Evolutionary conservation across 2,113 vertebrate genomes (phyloP).

Genomic region (Pheucticus melanocephalus): DNA sequence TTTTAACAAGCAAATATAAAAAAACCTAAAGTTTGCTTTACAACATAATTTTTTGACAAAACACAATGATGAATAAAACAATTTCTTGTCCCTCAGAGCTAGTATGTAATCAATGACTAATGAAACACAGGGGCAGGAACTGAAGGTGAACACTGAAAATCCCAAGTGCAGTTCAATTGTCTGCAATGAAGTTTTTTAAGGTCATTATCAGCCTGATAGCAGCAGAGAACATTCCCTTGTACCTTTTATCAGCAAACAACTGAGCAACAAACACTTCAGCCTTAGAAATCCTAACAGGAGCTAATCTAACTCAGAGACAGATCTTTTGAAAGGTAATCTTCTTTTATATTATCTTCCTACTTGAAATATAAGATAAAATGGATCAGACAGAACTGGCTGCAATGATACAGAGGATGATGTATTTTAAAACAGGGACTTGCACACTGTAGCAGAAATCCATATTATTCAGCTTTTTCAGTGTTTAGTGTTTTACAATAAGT

Average conservation of each 20-base stretch:
- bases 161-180: background rate
- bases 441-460: background rate
- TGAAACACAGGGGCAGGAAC: background rate
- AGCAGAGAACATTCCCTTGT: background rate
- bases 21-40: background rate
- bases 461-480: background rate
- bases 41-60: background rate
- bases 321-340: background rate
- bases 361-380: background rate
- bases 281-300: background rate
- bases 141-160: background rate
- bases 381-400: background rate
- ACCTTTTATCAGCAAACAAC: background rate
- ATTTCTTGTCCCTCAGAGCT: background rate
- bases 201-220: background rate
- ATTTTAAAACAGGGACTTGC: background rate
- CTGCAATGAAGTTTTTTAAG: conserved; percentile 13
- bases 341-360: background rate
- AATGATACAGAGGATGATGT: background rate
- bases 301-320: background rate
- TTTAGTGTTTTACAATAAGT: background rate
- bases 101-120: background rate
- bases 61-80: background rate
- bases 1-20: background rate
- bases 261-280: background rate